Percentiles rank a stretch among this genome's conserved stretches.
Evolutionary conservation across 2,113 vertebrate genomes (phyloP).

Genomic region (Nerophis ophidion): DNA sequence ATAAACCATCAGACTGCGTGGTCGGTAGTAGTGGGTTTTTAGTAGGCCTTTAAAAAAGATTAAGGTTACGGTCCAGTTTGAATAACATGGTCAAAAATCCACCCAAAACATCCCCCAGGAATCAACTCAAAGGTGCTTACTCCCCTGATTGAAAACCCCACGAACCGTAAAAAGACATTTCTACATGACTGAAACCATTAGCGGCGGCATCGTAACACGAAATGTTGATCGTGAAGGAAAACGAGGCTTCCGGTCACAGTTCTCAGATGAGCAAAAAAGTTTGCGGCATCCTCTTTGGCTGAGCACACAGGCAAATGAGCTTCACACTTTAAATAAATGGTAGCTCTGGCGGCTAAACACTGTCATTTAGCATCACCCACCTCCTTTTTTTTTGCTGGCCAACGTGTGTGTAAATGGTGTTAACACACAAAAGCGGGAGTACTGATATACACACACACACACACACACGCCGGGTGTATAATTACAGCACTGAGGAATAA

Average conservation of each 20-base stretch:
- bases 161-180: constrained; percentile 16
- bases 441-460: constrained; percentile 25
- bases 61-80: not conserved
- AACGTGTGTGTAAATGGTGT: constrained; percentile 30
- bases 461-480: constrained; percentile 47
- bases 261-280: constrained; percentile 5
- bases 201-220: constrained; percentile 1
- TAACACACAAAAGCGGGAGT: constrained; percentile 9
- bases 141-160: constrained; percentile 25
- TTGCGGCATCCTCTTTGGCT: constrained; percentile 29
- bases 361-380: constrained; percentile 60
- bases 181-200: constrained; percentile 30
- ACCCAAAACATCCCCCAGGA: constrained; percentile 10
- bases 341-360: constrained; percentile 56
- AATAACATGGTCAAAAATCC: constrained; percentile 11
- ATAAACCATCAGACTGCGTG: no score
- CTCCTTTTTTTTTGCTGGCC: constrained; percentile 23
- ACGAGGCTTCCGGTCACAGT: constrained; percentile 1
- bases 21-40: no score
- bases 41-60: no score
- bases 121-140: constrained; percentile 8
- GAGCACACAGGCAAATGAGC: constrained; percentile 33
- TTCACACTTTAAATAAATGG: constrained; percentile 57
- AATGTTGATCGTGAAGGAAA: constrained; percentile 3
- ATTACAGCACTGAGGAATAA: constrained; percentile 71